These are phyloP conservation scores for Coleophora flavipennella DNA, from an alignment of 2,888 invertebrate species.

Conservation along the genomic window DNA sequence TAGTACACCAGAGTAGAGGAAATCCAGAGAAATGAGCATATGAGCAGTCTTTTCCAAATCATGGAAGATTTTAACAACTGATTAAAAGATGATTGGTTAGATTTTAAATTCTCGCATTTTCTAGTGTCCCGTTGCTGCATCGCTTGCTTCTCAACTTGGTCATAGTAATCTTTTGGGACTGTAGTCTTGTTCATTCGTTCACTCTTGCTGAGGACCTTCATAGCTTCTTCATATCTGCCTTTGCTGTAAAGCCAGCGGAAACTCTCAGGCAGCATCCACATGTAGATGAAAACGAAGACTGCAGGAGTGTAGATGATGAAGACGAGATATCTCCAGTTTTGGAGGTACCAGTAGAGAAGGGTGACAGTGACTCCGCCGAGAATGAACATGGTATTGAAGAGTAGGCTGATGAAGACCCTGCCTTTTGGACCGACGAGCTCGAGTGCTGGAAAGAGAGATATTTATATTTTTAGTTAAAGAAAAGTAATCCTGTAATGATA, in stretches of 20 bases:
- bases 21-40: conserved; percentile 83
- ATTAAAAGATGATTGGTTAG: conserved; percentile 50
- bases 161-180: conserved; percentile 60
- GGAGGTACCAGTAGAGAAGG: conserved; percentile 55
- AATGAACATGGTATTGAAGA: conserved; percentile 66
- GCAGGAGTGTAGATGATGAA: conserved; percentile 61
- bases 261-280: conserved; percentile 56
- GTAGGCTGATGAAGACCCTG: conserved; percentile 56
- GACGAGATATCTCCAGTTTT: conserved; percentile 59
- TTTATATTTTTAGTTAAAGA: too few relatives aligned
- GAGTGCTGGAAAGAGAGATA: conserved; percentile 43
- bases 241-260: conserved; percentile 72
- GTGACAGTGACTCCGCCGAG: conserved; percentile 60
- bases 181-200: conserved; percentile 74
- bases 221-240: conserved; percentile 76
- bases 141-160: conserved; percentile 57
- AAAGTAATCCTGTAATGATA: too few relatives aligned
- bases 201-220: conserved; percentile 73
- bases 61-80: conserved; percentile 57
- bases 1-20: conserved; percentile 86
- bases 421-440: conserved; percentile 64
- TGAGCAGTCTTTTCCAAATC: conserved; percentile 73
- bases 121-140: conserved; percentile 52
- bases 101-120: conserved; percentile 41
- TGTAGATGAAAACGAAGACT: conserved; percentile 48